Conservation (phyloP, 1,140 invertebrate genomes). For the Xylocopa sonorina region DNA sequence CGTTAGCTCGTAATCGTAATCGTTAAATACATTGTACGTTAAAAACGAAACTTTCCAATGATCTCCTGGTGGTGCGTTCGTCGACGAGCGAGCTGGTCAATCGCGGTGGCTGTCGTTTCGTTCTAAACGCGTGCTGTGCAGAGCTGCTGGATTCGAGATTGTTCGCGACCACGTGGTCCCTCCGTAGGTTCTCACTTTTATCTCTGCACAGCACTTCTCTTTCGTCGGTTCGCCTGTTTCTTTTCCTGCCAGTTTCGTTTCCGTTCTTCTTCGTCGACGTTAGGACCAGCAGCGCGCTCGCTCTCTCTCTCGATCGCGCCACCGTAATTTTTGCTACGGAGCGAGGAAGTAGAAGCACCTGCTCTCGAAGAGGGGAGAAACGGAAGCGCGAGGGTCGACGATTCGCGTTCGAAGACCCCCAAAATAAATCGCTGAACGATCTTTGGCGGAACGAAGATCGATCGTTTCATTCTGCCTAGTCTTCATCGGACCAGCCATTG, state of each 20-base stretch:
- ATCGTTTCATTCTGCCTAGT: slow-evolving; percentile 69
- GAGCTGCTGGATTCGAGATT: too few species aligned
- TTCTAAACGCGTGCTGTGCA: too few species aligned
- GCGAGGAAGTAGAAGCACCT: background rate
- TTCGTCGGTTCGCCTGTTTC: background rate
- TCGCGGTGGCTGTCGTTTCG: slow-evolving; percentile 68
- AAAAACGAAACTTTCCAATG: slow-evolving; percentile 79
- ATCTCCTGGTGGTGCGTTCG: slow-evolving; percentile 76
- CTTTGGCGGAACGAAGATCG: slow-evolving; percentile 54
- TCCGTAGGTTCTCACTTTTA: too few species aligned
- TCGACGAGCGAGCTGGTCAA: slow-evolving; percentile 57
- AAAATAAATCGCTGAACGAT: background rate
- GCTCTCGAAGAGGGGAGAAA: background rate
- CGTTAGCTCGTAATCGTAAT: slow-evolving; percentile 75
- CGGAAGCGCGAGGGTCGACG: background rate
- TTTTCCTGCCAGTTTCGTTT: background rate
- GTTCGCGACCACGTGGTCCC: too few species aligned
- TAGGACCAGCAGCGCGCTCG: background rate
- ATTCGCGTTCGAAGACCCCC: background rate
- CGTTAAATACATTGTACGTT: slow-evolving; percentile 69
- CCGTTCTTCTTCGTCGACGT: background rate
- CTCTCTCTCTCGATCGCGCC: background rate
- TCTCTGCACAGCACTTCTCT: too few species aligned
- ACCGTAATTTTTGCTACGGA: background rate
- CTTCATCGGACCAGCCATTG: slow-evolving; percentile 79